These are phyloP conservation scores for Danio albolineatus DNA, from an alignment of 2,797 vertebrate genomes.

Conservation along the genomic window DNA sequence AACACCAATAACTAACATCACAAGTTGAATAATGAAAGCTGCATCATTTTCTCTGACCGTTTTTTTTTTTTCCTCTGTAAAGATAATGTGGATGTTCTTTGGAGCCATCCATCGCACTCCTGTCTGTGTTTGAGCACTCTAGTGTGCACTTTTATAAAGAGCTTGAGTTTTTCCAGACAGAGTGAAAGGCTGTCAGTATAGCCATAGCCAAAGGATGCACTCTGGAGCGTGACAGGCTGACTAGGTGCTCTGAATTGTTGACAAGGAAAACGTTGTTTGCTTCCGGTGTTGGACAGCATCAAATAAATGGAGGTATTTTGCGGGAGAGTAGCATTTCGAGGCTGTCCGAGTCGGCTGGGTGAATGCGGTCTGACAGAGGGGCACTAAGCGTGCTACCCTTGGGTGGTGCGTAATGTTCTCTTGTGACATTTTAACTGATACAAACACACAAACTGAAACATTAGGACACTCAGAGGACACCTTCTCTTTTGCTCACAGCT, in stretches of 20 bases:
- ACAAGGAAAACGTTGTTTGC: slow-evolving; percentile 64
- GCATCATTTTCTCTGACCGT: slow-evolving; percentile 12
- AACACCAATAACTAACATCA: slow-evolving; percentile 42
- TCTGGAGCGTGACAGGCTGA: slow-evolving; percentile 58
- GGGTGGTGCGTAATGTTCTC: slow-evolving; percentile 33
- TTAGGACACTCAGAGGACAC: slow-evolving; percentile 3
- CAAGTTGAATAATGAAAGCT: slow-evolving; percentile 23
- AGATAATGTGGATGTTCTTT: slow-evolving; percentile 7
- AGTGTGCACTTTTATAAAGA: slow-evolving; percentile 37
- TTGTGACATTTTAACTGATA: slow-evolving; percentile 38
- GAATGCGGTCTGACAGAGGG: slow-evolving; percentile 40
- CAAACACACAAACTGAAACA: not conserved
- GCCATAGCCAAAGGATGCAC: slow-evolving; percentile 63
- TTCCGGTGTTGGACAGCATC: slow-evolving; percentile 39
- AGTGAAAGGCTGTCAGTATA: slow-evolving; percentile 38
- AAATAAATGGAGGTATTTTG: slow-evolving; percentile 49
- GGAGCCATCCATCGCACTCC: slow-evolving; percentile 6
- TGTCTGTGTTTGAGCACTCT: slow-evolving; percentile 13
- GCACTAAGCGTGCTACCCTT: slow-evolving; percentile 9
- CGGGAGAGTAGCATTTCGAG: slow-evolving; percentile 15
- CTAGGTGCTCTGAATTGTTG: slow-evolving; percentile 59
- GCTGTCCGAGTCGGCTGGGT: slow-evolving; percentile 26
- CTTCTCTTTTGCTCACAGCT: not conserved
- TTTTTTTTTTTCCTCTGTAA: not conserved
- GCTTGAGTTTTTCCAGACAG: slow-evolving; percentile 33